Evolutionary conservation across 1,140 invertebrate species (phyloP).

Genomic region (Palaemon carinicauda): DNA sequence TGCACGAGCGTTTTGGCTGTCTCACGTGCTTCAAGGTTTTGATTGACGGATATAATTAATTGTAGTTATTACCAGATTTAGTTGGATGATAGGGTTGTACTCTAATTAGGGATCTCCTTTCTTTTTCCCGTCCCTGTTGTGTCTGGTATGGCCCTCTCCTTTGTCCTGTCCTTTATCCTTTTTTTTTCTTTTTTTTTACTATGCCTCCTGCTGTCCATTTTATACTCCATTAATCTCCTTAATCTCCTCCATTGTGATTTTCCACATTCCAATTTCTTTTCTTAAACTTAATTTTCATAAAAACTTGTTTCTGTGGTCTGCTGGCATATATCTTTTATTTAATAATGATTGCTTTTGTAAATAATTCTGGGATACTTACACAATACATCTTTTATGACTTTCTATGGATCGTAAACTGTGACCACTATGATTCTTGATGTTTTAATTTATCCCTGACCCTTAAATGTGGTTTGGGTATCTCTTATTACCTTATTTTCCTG

Average conservation of each 20-base stretch:
- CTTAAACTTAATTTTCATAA: background rate
- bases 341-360: background rate
- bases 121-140: conserved; percentile 39
- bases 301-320: background rate
- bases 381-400: too few species aligned
- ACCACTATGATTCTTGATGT: too few species aligned
- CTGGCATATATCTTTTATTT: background rate
- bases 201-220: background rate
- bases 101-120: conserved; percentile 53
- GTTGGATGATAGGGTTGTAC: background rate
- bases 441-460: too few species aligned
- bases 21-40: conserved; percentile 40
- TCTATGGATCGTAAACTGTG: too few species aligned
- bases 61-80: too few species aligned
- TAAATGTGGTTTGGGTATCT: too few species aligned
- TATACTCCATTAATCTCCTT: background rate
- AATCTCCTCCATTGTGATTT: background rate
- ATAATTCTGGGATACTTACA: too few species aligned
- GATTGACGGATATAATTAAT: conserved; percentile 3
- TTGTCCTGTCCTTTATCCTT: background rate
- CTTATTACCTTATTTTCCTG: background rate
- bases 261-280: background rate
- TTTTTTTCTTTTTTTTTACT: background rate
- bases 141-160: conserved; percentile 19
- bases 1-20: conserved; percentile 24